Conservation (phyloP, 2,888 invertebrate genomes). For the Cryptops parisi region DNA sequence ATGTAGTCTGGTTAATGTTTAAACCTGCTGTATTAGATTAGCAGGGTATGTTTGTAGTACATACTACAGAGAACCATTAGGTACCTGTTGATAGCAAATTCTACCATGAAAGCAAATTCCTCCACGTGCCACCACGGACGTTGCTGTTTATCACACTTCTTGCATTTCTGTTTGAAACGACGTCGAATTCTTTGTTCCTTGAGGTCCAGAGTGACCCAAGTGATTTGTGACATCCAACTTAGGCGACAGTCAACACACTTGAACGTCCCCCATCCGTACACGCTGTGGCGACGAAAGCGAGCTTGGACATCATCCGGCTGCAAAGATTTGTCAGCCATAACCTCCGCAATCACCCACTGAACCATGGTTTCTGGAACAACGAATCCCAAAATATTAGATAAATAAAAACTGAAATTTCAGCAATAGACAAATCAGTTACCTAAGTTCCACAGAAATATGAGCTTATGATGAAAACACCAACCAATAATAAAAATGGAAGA, state of each 20-base stretch:
- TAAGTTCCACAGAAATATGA: too few species aligned
- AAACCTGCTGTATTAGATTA: too few species aligned
- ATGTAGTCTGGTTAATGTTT: too few species aligned
- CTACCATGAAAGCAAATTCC: slow-evolving; percentile 12
- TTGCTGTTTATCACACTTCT: slow-evolving; percentile 7
- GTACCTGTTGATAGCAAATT: slow-evolving; percentile 9
- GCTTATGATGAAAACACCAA: too few species aligned
- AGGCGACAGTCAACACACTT: slow-evolving; percentile 4
- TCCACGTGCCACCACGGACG: slow-evolving; percentile 11
- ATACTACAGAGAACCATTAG: too few species aligned
- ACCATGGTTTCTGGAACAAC: slow-evolving; percentile 4
- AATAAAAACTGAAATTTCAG: too few species aligned
- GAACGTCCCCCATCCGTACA: slow-evolving; percentile 10
- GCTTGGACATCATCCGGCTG: not conserved
- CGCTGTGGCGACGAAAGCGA: slow-evolving; percentile 8
- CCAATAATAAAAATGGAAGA: too few species aligned
- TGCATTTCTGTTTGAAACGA: slow-evolving; percentile 10
- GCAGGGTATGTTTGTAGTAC: too few species aligned
- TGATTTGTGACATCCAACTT: slow-evolving; percentile 11
- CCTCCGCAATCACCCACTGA: slow-evolving; percentile 9
- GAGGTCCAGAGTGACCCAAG: slow-evolving; percentile 9
- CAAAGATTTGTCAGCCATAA: slow-evolving; percentile 7
- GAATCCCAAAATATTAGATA: too few species aligned
- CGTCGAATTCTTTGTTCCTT: slow-evolving; percentile 11
- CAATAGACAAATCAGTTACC: too few species aligned